Base-by-base conservation (phyloP, 2,113 vertebrate species). In the Serinus canaria region DNA sequence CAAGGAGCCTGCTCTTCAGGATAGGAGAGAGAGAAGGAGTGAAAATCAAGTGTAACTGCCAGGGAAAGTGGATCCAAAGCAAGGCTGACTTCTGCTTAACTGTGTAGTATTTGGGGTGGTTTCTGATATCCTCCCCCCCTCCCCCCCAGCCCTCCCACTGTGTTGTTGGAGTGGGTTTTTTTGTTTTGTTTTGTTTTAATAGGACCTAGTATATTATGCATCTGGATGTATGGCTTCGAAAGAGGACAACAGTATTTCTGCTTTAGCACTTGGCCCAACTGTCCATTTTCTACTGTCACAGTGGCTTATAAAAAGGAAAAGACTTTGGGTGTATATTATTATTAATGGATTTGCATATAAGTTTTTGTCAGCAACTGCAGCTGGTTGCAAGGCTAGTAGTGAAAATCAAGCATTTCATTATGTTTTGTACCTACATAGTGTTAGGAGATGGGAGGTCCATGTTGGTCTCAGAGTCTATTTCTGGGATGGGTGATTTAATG, bases 1-100 rank as follows among this genome's bases (percentile, higher is more conserved):
- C 39, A 43, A 66, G 17, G 33, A 74, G 5, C 21, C 10, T 52
- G 10, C 27, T 86, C 5, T 7, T 31, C 0, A 0, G 35, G 31
- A 87, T 46, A 50, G 41, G 21, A n/a, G 47, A 13, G 13, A 7
- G 30, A 41, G 55, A 55, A n/a, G 63, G 8, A 52, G 25, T 49
- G 28, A 37, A 80, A 73, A 23, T 56, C 20, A 15, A 15, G 19
- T 59, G 16, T 75, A 60, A 14, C 23, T 87, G 12, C 28, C 22
- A 24, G 17, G 25, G 16, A 6, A 67, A 52, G 24, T 64, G 25
- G 23, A 56, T 68, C 6, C 55, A 24, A 85, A 83, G 3, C 17
- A 90, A 50, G 28, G 15, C 53, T 87, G 58, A 9, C 11, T 74
- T 83, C 16, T 62, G 8, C 31, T 58, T 86, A 46, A 46, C 25